phyloP scores from a whole-genome alignment of 1,140 invertebrate genomes.

The Drosophila mojavensis region DNA sequence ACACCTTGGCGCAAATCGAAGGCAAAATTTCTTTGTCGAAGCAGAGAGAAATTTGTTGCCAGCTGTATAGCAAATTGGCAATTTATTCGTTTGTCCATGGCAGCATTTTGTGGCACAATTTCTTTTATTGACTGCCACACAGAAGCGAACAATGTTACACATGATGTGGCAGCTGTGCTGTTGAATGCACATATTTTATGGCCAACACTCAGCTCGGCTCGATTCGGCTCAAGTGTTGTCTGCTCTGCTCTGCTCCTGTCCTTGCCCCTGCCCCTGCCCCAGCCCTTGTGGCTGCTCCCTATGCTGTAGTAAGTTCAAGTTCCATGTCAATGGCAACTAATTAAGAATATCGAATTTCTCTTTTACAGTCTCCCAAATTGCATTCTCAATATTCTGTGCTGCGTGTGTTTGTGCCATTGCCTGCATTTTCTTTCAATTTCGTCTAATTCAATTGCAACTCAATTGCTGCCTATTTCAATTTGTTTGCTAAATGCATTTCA shows the following conservation, averaged over 20 bases:
- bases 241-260: neutral
- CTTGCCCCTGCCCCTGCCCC: too few species aligned
- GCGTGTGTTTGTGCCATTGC: slow-evolving; percentile 8
- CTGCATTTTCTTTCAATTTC: slow-evolving; percentile 44
- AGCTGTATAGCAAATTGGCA: slow-evolving; percentile 66
- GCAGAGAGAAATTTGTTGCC: slow-evolving; percentile 43
- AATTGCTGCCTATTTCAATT: slow-evolving; percentile 10
- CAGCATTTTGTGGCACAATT: slow-evolving; percentile 60
- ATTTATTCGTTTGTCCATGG: slow-evolving; percentile 64
- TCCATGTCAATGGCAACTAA: slow-evolving; percentile 30
- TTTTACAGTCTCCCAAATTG: slow-evolving; percentile 1
- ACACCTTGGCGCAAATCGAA: slow-evolving; percentile 53
- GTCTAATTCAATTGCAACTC: slow-evolving; percentile 41
- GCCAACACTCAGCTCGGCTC: neutral
- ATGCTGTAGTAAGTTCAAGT: neutral
- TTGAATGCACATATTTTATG: slow-evolving; percentile 43
- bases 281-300: neutral
- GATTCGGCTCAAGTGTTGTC: neutral
- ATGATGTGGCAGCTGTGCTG: slow-evolving; percentile 45
- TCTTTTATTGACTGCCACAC: slow-evolving; percentile 49
- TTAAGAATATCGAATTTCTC: slow-evolving; percentile 34
- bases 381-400: neutral
- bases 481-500: slow-evolving; percentile 14
- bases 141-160: slow-evolving; percentile 56
- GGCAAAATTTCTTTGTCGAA: slow-evolving; percentile 53